phyloP scores from a whole-genome alignment of 2,113 vertebrate species.

The Chloropsis cyanopogon region DNA sequence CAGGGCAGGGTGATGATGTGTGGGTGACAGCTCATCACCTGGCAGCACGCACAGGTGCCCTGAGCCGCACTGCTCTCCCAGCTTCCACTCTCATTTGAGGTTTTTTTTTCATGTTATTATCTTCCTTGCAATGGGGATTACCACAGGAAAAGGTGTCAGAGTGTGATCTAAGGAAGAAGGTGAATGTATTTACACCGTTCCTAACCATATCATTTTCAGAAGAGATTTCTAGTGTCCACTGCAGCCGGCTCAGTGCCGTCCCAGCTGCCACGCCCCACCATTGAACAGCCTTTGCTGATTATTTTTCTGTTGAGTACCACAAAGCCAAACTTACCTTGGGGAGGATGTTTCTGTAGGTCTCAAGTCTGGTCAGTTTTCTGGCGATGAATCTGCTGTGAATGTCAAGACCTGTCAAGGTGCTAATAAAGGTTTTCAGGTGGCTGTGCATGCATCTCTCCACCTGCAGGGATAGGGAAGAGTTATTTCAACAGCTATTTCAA shows the following conservation, averaged over 20 bases:
- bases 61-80: background rate
- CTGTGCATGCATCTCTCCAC: background rate
- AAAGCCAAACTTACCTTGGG: background rate
- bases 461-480: background rate
- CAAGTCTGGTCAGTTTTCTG: fast-evolving
- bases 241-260: background rate
- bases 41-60: background rate
- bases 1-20: background rate
- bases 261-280: fast-evolving
- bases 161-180: background rate
- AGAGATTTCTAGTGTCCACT: background rate
- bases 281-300: background rate
- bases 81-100: background rate
- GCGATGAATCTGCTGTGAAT: fast-evolving
- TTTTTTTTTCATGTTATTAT: background rate
- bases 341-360: background rate
- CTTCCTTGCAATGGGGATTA: background rate
- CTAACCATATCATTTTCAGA: background rate
- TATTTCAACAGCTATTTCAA: background rate
- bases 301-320: background rate
- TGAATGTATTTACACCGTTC: background rate
- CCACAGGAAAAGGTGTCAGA: background rate
- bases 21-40: background rate
- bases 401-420: background rate
- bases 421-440: background rate